Conservation (phyloP, 2,797 vertebrate species). For the Ctenochaetus hawaiiensis region DNA sequence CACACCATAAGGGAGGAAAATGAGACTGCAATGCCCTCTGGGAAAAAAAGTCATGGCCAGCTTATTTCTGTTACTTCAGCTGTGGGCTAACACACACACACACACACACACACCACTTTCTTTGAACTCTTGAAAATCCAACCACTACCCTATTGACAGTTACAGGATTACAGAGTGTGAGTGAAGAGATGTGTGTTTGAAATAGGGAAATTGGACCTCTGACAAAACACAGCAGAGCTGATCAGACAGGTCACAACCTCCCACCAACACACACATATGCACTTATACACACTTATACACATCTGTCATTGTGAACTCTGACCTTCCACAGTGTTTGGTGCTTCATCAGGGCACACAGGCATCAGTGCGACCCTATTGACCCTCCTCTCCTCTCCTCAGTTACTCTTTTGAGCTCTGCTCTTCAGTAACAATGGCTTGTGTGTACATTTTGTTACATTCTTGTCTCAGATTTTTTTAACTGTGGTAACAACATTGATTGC, state of each 20-base stretch:
- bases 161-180: background rate
- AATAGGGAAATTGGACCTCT: conserved; percentile 32
- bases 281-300: conserved; percentile 31
- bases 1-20: conserved; percentile 23
- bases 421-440: background rate
- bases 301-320: conserved; percentile 57
- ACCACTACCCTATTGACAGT: background rate
- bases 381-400: background rate
- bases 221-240: conserved; percentile 13
- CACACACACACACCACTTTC: background rate
- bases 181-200: conserved; percentile 1
- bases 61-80: conserved; percentile 8
- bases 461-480: background rate
- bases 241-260: conserved; percentile 54
- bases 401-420: too few species aligned
- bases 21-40: background rate
- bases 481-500: background rate
- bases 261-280: conserved; percentile 14
- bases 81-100: background rate
- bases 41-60: background rate
- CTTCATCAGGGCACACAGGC: conserved; percentile 7
- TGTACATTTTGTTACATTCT: background rate
- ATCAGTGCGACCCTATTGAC: background rate
- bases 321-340: conserved; percentile 26
- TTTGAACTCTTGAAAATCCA: background rate